These are phyloP conservation scores for Dolichopus griseipennis DNA, from an alignment of 2,888 invertebrate genomes.

Conservation along the genomic window DNA sequence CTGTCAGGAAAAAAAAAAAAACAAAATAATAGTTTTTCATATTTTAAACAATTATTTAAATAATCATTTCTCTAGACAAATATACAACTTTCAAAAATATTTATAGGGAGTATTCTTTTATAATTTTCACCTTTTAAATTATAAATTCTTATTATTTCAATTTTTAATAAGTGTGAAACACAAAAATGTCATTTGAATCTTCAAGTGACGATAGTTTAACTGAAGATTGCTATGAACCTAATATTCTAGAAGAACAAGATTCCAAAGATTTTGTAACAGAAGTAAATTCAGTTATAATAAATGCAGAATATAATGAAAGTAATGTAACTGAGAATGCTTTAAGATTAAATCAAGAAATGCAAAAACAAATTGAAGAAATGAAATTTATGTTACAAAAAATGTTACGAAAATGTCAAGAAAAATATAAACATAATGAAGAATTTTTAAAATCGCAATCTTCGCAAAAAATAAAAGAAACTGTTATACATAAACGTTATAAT, in stretches of 20 bases:
- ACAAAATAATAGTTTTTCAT: too few species aligned
- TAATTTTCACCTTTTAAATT: too few species aligned
- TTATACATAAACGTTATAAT: slow-evolving; percentile 27
- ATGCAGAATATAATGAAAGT: not conserved
- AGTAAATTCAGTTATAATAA: not conserved
- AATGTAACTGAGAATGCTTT: slow-evolving; percentile 26
- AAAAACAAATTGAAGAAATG: slow-evolving; percentile 28
- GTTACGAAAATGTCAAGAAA: slow-evolving; percentile 25
- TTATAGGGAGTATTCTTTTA: too few species aligned
- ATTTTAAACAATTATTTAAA: too few species aligned
- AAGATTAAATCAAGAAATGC: slow-evolving; percentile 30
- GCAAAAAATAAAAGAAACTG: not conserved
- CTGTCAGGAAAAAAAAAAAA: too few species aligned
- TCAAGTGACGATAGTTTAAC: not conserved
- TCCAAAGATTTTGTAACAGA: not conserved
- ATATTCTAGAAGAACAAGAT: not conserved
- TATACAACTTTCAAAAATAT: too few species aligned
- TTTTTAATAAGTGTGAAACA: too few species aligned
- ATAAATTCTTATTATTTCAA: too few species aligned
- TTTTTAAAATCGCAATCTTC: slow-evolving; percentile 19
- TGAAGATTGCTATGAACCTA: not conserved
- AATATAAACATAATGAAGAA: slow-evolving; percentile 29
- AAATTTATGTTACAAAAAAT: slow-evolving; percentile 25
- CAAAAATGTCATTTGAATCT: not conserved
- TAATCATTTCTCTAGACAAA: too few species aligned